Percentiles rank a stretch among this genome's conserved stretches.
phyloP scores from a whole-genome alignment of 2,888 invertebrate genomes.

The Nemurella pictetii region DNA sequence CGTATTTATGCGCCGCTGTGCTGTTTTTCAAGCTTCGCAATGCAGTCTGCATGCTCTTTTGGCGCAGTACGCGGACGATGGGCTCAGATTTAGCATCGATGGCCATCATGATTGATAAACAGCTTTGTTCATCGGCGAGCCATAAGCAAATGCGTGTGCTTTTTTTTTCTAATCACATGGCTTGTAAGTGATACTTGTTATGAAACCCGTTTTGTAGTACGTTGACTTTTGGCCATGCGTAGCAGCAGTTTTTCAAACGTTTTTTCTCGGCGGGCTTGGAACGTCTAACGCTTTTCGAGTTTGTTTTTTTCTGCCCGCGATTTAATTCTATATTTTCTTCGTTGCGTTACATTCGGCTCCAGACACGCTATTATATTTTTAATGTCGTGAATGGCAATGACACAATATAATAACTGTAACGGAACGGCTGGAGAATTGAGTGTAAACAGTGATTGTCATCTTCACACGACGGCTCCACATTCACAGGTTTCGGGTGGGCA shows the following conservation, averaged over 20 bases:
- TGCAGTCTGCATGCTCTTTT: neutral
- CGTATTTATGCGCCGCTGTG: neutral
- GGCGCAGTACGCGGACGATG: neutral
- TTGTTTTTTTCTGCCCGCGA: neutral
- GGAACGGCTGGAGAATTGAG: neutral
- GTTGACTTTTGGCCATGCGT: neutral
- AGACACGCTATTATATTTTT: neutral
- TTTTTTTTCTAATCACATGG: neutral
- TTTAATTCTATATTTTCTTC: neutral
- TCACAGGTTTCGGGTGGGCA: slow-evolving; percentile 37
- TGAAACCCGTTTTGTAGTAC: neutral
- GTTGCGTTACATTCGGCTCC: neutral
- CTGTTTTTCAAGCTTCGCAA: neutral
- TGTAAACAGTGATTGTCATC: neutral
- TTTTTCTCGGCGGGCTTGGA: neutral
- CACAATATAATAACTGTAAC: neutral
- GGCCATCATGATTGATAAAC: neutral
- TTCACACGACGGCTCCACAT: slow-evolving; percentile 39
- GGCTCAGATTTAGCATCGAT: neutral
- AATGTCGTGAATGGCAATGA: neutral
- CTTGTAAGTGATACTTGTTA: neutral
- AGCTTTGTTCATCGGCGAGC: neutral
- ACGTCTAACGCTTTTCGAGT: neutral
- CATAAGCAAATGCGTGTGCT: neutral
- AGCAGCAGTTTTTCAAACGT: neutral